Base-by-base conservation (phyloP, 2,797 vertebrate species). In the Tympanoctomys barrerae region DNA sequence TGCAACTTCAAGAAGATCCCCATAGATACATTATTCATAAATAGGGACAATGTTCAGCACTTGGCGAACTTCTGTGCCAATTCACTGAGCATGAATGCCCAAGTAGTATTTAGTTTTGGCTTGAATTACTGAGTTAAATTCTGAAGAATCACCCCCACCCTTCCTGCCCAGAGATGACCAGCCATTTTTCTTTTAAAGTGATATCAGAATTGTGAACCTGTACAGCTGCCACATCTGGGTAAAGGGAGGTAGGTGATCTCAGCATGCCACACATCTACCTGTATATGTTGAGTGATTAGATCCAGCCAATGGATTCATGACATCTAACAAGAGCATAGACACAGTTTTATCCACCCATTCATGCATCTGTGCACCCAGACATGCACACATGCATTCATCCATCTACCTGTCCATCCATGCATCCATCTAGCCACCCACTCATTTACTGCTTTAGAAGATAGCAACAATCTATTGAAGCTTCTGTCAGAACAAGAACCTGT, bases 111-210 rank as follows among this genome's bases (percentile, higher is more conserved):
- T 28, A 33, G n/a, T 71, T 57, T 90, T 33, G 78, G 36, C 54
- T 62, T 73, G 26, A 90, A 89, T 87, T 19, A 61, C 36, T 80
- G 49, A 94, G 46, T 85, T 59, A 62, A 12, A 90, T 77, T 90
- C 46, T 92, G 42, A 94, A 89, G 75, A 26, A 9, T 36, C 13
- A 57, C 14, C 54, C 14, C 54, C 14, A 57, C 54, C 54, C 54
- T 57, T 57, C 36, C 71, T 12, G 11, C 36, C 39, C 21, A 79
- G 57, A 93, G 28, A 70, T 11, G 39, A 57, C 52, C 68, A 87
- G 39, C 57, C 31, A 61, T 90, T 96, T 94, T 71, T 80, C 64
- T 87, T 19, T 61, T 91, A 36, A 90, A 95, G 36, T 78, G n/a
- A 49, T 24, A 77, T 85, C 39, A 73, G 77, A 59, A 5, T 3